Evolutionary conservation across 2,113 vertebrate species (phyloP), one percentile per base, ranked within the genome.

Genomic region (Cyphotilapia sp.): DNA sequence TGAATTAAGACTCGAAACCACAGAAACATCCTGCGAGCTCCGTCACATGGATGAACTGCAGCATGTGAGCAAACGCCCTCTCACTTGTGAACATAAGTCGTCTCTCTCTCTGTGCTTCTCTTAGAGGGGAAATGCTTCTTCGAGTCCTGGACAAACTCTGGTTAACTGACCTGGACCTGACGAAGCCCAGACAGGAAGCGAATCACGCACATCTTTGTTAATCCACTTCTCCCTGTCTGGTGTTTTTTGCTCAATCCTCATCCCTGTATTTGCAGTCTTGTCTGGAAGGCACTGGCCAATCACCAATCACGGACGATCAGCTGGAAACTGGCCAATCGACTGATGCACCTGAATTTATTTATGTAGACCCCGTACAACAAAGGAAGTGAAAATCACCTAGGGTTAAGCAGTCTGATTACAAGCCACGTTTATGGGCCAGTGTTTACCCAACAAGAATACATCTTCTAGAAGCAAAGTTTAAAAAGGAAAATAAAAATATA

Each of bases 41-140:
- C 2, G 56, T 88, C 89, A 88, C 93, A 85, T 81, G 92, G 86
- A 78, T 8, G 4, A 69, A 61, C 80, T 51, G 38, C 59, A 85
- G 31, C 92, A 85, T 86, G 90, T 66, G 80, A 89, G 84, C 12
- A 29, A 82, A 85, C 53, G 3, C 47, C 84, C 35, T 24, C 40
- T 29, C 2, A 4, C 56, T 80, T 11, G 31, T 14, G 35, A 56
- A 51, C 80, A 83, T 5, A 61, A 49, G 24, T 45, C 2, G 5
- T 27, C 13, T 5, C 27, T 38, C 31, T 19, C 45, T 49, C 59
- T 33, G 80, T 17, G 80, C 91, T 89, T 91, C 14, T 92, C 89
- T 90, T 19, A 82, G 69, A 84, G 82, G 54, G 89, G 83, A 80
- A 87, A 92, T 84, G 81, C 12, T 16, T 86, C 66, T 87, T 76